These are phyloP conservation scores for Cricetomys ansorgei DNA, from an alignment of 2,113 vertebrate genomes.

Conservation along the genomic window DNA sequence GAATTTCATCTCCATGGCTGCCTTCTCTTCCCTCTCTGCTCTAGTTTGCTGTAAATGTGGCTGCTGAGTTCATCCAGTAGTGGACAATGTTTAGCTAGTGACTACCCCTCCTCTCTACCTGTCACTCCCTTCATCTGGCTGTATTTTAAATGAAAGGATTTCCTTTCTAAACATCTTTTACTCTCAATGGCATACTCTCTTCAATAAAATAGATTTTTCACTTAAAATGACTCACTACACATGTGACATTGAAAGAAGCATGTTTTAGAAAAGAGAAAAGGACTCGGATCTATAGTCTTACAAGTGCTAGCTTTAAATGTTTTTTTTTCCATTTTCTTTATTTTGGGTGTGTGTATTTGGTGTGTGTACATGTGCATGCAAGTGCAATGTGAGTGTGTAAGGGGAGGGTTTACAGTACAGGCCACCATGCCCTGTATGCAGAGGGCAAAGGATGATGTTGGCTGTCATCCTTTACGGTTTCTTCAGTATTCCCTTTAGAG, in stretches of 20 bases:
- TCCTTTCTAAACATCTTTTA: conserved; percentile 47
- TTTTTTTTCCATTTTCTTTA: neutral
- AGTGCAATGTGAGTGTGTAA: neutral
- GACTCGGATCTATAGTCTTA: neutral
- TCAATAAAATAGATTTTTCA: conserved; percentile 24
- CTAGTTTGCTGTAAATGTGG: neutral
- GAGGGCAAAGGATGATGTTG: neutral
- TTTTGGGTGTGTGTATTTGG: neutral
- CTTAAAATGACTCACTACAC: conserved; percentile 43
- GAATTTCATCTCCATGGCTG: neutral
- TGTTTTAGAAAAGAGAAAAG: conserved; percentile 35
- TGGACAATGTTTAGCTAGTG: neutral
- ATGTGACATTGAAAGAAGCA: neutral
- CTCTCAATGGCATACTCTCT: conserved; percentile 37
- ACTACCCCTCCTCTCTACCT: neutral
- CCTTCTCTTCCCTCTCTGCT: neutral
- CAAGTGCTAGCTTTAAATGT: neutral
- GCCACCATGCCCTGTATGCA: neutral
- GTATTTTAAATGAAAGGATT: conserved; percentile 18
- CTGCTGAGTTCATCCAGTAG: neutral
- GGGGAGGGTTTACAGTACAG: too few relatives aligned
- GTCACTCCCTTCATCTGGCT: neutral
- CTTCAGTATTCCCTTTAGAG: neutral
- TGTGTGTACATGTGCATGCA: neutral
- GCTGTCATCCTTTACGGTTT: neutral